phyloP scores from a whole-genome alignment of 1,140 invertebrate genomes.

The Drosophila serrata region DNA sequence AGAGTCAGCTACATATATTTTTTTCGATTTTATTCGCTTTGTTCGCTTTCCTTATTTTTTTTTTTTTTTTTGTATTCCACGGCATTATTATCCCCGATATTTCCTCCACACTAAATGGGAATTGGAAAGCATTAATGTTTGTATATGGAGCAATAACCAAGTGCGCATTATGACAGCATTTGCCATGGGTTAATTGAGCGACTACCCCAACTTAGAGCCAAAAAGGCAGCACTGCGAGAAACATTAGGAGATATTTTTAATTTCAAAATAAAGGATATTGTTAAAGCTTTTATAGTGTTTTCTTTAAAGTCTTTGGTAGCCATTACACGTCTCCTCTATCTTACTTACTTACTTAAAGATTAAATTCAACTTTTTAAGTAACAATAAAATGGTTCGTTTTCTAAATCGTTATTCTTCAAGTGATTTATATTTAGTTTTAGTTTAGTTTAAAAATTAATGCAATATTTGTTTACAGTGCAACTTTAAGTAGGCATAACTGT shows the following conservation, averaged over 20 bases:
- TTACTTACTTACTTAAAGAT: not conserved
- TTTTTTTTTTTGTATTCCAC: constrained; percentile 49
- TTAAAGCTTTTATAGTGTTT: not conserved
- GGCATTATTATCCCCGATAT: constrained; percentile 76
- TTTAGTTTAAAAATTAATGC: too few species aligned
- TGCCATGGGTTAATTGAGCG: constrained; percentile 68
- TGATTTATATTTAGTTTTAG: too few species aligned
- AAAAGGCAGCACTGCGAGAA: constrained; percentile 9
- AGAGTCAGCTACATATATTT: constrained; percentile 41
- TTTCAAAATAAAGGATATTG: not conserved
- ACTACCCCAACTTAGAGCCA: constrained; percentile 18
- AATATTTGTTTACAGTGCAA: constrained; percentile 6
- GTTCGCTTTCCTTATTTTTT: constrained; percentile 59
- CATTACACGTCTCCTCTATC: not conserved
- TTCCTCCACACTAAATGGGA: constrained; percentile 48
- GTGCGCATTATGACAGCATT: constrained; percentile 78
- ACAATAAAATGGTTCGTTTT: accelerated
- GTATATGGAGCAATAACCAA: constrained; percentile 72
- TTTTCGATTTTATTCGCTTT: constrained; percentile 45
- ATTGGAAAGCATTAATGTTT: constrained; percentile 62
- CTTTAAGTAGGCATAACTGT: constrained; percentile 50
- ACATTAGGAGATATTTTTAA: not conserved
- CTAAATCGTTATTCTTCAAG: accelerated
- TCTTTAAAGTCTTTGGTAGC: not conserved
- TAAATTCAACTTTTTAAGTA: not conserved